These are phyloP conservation scores for Pissodes strobi DNA, from an alignment of 1,140 invertebrate genomes.

Conservation along the genomic window DNA sequence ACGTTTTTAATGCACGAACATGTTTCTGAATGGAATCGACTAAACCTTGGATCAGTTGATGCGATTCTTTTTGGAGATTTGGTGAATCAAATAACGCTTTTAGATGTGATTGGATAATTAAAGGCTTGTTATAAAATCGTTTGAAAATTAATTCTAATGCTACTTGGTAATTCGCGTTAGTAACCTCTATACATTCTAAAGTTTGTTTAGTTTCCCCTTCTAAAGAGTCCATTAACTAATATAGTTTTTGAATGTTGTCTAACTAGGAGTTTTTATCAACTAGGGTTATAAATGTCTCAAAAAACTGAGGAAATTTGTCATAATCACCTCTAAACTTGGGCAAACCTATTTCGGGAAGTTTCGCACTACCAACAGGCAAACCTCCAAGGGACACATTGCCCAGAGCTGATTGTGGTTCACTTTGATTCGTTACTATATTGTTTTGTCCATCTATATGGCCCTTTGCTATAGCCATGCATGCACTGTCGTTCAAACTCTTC, in stretches of 20 bases:
- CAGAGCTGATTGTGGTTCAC: no score
- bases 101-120: not conserved
- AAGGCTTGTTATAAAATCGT: not conserved
- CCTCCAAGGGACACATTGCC: no score
- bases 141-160: not conserved
- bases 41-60: not conserved
- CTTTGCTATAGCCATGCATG: no score
- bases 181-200: not conserved
- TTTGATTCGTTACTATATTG: no score
- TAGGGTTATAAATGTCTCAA: not conserved
- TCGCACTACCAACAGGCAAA: no score
- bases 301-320: slow-evolving; percentile 1
- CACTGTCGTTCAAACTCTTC: no score
- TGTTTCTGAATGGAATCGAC: no score
- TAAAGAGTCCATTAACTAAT: not conserved
- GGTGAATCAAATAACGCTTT: not conserved
- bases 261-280: not conserved
- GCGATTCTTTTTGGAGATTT: not conserved
- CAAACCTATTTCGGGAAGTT: no score
- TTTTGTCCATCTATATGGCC: no score
- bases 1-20: no score
- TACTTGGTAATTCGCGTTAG: not conserved
- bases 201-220: not conserved
- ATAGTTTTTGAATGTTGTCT: slow-evolving; percentile 2
- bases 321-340: not conserved